Percentiles rank a stretch among this genome's conserved stretches.
These are phyloP conservation scores for Callimorpha dominula DNA, from an alignment of 2,888 invertebrate genomes.

Conservation along the genomic window DNA sequence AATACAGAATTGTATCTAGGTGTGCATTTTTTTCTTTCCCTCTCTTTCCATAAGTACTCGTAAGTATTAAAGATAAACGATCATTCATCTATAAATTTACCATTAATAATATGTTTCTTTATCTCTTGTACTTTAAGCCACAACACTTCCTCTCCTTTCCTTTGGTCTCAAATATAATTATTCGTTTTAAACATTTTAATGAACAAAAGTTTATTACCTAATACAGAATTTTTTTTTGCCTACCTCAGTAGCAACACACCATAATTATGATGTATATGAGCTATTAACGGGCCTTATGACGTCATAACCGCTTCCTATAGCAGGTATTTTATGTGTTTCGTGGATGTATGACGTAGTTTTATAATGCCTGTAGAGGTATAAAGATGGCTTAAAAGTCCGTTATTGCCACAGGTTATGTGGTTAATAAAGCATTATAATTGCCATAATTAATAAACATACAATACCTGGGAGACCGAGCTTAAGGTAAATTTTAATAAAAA, in stretches of 20 bases:
- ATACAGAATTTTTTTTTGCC: neutral
- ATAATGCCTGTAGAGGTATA: conserved; percentile 2
- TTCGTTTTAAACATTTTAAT: neutral
- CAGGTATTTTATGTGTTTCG: conserved; percentile 5
- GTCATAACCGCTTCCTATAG: conserved; percentile 15
- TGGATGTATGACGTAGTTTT: conserved; percentile 7
- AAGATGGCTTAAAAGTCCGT: conserved; percentile 7
- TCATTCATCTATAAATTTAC: no score
- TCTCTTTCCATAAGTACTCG: no score
- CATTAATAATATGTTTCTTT: no score
- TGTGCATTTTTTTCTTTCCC: no score
- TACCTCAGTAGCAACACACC: conserved; percentile 8
- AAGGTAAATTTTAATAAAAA: no score
- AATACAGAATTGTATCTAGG: no score
- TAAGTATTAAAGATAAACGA: no score
- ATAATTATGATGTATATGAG: conserved; percentile 22
- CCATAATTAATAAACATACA: neutral
- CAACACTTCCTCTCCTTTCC: neutral
- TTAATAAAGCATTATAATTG: neutral
- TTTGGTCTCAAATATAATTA: neutral
- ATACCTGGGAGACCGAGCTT: no score
- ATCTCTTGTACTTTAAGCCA: neutral
- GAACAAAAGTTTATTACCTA: neutral
- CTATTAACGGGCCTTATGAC: conserved; percentile 20
- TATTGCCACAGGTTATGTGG: neutral